Percentiles rank a stretch among this genome's conserved stretches.
phyloP scores from a whole-genome alignment of 2,797 vertebrate species.

The Coendou prehensilis region DNA sequence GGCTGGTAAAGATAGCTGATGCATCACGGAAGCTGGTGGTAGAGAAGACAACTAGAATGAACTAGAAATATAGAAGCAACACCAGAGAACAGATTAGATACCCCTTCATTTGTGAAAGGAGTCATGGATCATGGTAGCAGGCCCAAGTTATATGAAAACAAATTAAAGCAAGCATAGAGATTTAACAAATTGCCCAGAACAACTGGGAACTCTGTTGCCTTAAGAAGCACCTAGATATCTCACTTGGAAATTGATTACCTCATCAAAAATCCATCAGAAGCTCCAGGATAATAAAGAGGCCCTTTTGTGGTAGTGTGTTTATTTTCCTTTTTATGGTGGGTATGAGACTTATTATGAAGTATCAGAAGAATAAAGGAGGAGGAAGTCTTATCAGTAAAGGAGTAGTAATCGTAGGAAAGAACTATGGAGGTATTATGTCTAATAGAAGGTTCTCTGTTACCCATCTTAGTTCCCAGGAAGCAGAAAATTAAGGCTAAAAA shows the following conservation, averaged over 20 bases:
- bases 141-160: background rate
- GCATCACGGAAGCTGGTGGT: background rate
- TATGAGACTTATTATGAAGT: background rate
- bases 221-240: background rate
- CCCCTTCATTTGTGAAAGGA: background rate
- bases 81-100: background rate
- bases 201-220: background rate
- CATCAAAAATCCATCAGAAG: background rate
- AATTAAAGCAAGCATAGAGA: background rate
- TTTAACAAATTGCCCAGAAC: background rate
- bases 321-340: slow-evolving; percentile 20
- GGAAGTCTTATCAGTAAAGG: background rate
- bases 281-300: background rate
- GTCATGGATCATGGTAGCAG: background rate
- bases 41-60: background rate
- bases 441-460: background rate
- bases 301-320: background rate
- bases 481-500: slow-evolving; percentile 5
- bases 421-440: background rate
- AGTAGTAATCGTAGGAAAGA: background rate
- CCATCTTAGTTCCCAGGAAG: background rate
- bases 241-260: background rate
- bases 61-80: slow-evolving; percentile 16
- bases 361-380: background rate
- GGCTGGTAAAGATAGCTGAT: background rate